Evolutionary conservation across 2,888 invertebrate genomes (phyloP).

Genomic region (Zygogramma bicolorata): DNA sequence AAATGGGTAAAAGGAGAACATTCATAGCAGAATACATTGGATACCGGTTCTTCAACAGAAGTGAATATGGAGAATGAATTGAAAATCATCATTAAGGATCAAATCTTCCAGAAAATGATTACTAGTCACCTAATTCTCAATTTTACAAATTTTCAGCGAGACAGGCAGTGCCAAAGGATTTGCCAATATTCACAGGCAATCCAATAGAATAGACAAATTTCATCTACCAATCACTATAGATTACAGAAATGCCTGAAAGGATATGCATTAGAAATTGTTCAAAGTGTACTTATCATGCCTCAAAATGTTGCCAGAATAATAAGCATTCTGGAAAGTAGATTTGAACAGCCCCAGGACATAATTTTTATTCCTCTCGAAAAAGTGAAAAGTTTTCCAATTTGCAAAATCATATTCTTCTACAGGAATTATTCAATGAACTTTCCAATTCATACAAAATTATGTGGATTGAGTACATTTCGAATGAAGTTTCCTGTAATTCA

Average conservation of each 20-base stretch:
- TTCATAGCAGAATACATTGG: not conserved
- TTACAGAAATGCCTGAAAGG: not conserved
- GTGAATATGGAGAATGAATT: not conserved
- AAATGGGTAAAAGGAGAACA: not conserved
- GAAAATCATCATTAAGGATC: not conserved
- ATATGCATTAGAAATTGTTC: not conserved
- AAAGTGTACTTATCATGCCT: not conserved
- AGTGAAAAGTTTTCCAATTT: not conserved
- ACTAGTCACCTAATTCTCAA: not conserved
- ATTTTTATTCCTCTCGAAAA: not conserved
- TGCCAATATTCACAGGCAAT: conserved; percentile 3
- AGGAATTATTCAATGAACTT: conserved; percentile 1
- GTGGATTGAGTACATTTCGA: too few species aligned
- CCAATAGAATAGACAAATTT: conserved; percentile 7
- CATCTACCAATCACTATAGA: not conserved
- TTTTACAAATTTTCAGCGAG: not conserved
- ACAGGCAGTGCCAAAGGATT: not conserved
- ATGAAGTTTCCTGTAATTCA: too few species aligned
- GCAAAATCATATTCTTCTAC: conserved; percentile 2
- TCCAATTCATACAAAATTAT: not conserved
- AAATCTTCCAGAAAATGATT: not conserved
- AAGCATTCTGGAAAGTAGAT: not conserved
- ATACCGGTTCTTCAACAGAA: not conserved
- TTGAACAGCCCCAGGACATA: not conserved
- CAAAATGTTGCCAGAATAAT: not conserved